Evolutionary conservation across 35 echinoderm and acorn worm genomes (phyloP).

Genomic region (Stichopus chloronotus): DNA sequence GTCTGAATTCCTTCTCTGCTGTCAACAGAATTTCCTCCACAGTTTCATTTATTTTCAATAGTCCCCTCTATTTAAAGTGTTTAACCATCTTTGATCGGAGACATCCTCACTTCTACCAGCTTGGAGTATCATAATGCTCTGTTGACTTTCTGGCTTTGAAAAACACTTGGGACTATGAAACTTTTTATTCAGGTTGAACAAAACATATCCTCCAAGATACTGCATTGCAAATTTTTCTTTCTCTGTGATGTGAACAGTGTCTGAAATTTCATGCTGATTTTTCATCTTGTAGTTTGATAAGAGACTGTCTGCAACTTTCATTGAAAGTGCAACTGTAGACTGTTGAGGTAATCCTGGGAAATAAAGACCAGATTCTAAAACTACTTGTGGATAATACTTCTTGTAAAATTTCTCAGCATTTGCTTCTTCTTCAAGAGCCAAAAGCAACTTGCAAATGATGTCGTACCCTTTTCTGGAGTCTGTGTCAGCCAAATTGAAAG

Average conservation of each 20-base stretch:
- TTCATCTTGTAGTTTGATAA: conserved; percentile 19
- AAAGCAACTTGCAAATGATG: conserved; percentile 17
- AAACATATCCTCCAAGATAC: conserved; percentile 23
- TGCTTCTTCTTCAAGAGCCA: conserved; percentile 10
- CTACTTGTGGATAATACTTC: background rate
- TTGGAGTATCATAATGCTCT: conserved; percentile 19
- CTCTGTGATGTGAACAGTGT: background rate
- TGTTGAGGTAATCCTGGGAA: conserved; percentile 19
- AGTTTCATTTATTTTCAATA: conserved; percentile 25
- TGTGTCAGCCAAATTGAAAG: background rate
- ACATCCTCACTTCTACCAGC: conserved; percentile 12
- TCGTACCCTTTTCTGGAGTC: conserved; percentile 2
- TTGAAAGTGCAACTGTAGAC: conserved; percentile 19
- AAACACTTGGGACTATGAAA: background rate
- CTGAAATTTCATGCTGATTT: conserved; percentile 13
- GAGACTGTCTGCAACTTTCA: conserved; percentile 22
- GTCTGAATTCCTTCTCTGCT: conserved; percentile 12
- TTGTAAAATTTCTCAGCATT: conserved; percentile 29
- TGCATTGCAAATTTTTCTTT: conserved; percentile 25
- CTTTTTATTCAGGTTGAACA: conserved; percentile 22
- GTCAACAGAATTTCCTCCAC: conserved; percentile 8
- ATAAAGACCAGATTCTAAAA: background rate
- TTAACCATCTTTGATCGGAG: background rate
- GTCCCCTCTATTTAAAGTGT: conserved; percentile 23
- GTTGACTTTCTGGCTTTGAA: conserved; percentile 24